Evolutionary conservation across 2,797 vertebrate genomes (phyloP), one percentile per base, ranked within the genome.

Genomic region (Alosa sapidissima): DNA sequence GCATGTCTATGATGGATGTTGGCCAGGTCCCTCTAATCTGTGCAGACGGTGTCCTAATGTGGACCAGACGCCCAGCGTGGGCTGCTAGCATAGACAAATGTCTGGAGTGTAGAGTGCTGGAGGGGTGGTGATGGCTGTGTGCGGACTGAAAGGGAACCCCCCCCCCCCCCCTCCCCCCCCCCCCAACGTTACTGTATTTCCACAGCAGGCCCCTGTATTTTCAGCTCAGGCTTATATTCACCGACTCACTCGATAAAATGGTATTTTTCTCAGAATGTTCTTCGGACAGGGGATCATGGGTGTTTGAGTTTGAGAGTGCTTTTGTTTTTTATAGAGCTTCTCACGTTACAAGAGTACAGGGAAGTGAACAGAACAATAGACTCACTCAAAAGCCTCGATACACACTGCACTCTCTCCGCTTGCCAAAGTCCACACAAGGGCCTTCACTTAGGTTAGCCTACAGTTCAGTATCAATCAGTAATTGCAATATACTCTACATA

Each of bases 321-420:
- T 78, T 78, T 19, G 28, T 28, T 62, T 45, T 78, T 47, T 19
- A 45, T 33, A 47, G 45, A 78, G 72, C 36, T 9, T 78, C 72
- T 78, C 41, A 41, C 19, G 19, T 78, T 78, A 78, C 72, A 78
- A 45, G 16, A 45, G 16, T 45, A 14, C 45, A 78, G 28, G 7
- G 72, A 8, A 78, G 19, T 21, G 41, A 78, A 19, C 28, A 16
- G 16, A 47, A 78, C 72, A 47, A 78, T 45, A 78, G 36, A 78
- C 36, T 78, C 72, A 47, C 72, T 45, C 5, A 45, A 78, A 78
- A 14, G 72, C 72, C 41, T 78, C 41, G 72, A 78, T 47, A 19
- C 72, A 45, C 72, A 78, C 72, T 78, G 45, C 45, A 78, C 72
- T 45, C 72, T 83, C 72, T 47, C 72, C 11, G 16, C 72, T 78